These are phyloP conservation scores for Pygoscelis antarcticus DNA, from an alignment of 2,113 vertebrate species.

Conservation along the genomic window DNA sequence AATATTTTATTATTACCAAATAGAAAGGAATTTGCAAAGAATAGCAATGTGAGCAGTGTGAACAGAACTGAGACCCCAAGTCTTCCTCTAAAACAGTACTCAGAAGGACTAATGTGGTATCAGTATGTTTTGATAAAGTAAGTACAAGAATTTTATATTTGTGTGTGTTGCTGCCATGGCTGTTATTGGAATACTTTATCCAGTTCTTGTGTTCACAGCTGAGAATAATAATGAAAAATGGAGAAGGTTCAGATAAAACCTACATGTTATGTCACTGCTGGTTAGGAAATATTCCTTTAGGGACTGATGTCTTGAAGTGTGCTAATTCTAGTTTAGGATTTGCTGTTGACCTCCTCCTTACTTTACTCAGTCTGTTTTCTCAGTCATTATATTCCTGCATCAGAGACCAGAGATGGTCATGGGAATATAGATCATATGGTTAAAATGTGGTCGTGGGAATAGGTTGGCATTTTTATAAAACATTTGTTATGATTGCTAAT, in stretches of 20 bases:
- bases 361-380: background rate
- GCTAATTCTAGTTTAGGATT: background rate
- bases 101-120: accelerated
- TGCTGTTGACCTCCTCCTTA: background rate
- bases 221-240: background rate
- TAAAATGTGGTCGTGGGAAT: background rate
- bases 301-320: background rate
- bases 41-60: background rate
- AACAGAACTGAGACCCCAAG: background rate
- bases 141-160: background rate
- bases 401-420: background rate
- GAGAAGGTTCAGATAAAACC: background rate
- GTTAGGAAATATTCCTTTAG: background rate
- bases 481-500: background rate
- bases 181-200: background rate
- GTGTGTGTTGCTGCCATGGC: background rate
- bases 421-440: background rate
- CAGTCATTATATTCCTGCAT: background rate
- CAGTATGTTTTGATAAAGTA: background rate
- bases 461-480: background rate
- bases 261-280: background rate
- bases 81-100: background rate
- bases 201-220: background rate
- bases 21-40: background rate
- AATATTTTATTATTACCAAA: background rate